Conservation (phyloP, 2,797 vertebrate genomes). For the Alouatta caraya region DNA sequence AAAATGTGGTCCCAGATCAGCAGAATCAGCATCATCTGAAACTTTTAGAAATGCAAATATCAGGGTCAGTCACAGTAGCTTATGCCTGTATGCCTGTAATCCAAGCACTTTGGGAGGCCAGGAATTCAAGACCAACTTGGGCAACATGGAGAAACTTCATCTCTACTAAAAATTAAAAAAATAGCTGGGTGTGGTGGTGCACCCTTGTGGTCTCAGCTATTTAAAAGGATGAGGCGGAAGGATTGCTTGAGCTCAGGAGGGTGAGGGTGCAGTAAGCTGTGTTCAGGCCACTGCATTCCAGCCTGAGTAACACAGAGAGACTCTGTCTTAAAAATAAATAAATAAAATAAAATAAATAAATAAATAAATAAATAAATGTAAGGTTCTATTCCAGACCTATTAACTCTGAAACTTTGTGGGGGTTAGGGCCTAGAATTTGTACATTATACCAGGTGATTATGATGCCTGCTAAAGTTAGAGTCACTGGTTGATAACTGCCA, state of each 20-base stretch:
- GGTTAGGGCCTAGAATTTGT: background rate
- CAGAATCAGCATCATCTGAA: background rate
- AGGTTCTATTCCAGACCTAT: background rate
- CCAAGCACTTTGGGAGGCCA: background rate
- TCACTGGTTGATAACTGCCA: background rate
- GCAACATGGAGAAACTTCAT: background rate
- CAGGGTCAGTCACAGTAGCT: rapidly evolving
- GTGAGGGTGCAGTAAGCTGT: background rate
- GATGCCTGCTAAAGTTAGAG: background rate
- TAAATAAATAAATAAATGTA: background rate
- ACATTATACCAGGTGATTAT: background rate
- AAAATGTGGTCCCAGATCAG: background rate
- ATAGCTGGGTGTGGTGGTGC: background rate
- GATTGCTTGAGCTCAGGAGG: background rate
- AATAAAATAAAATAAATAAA: too few relatives aligned
- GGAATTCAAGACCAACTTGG: background rate
- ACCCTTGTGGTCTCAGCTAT: background rate
- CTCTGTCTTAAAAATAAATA: background rate
- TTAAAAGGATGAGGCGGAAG: background rate
- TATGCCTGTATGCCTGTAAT: background rate
- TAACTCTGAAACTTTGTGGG: background rate
- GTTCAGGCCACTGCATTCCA: background rate
- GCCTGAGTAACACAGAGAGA: background rate
- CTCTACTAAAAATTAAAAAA: background rate
- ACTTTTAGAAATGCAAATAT: background rate